Evolutionary conservation across 2,888 invertebrate species (phyloP), one percentile per base, ranked within the genome.

Genomic region (Halocaridina rubra): DNA sequence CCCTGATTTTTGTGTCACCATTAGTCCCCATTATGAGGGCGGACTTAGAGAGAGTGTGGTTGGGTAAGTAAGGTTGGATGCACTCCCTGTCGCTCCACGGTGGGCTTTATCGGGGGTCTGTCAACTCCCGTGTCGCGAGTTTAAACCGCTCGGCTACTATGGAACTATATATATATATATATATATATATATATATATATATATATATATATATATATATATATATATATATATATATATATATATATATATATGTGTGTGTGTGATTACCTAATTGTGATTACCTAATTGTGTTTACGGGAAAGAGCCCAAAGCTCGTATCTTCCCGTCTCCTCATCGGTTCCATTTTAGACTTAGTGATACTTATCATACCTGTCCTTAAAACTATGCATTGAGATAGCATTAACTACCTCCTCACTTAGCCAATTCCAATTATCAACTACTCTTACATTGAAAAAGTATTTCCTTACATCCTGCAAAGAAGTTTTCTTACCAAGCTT

Each of bases 161-260:
- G 7, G 24, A 19, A 16, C n/a, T 24, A 64, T 22, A 10, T 16
- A 64, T 24, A 10, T 22, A 8, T 22, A 24, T n/a, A 10, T 22
- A 5, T 10, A 8, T 19, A 10, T 22, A 71, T 71, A 24, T 8
- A 4, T 22, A 22, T 71, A 71, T 24, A 24, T 71, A 71, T 71
- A 71, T 71, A 71, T 71, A 71, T 71, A 71, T 71, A 71, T 71
- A 71, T 71, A 71, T 71, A 71, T 71, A 71, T 71, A 71, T 71
- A 71, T 71, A 71, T 71, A 71, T 71, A 71, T 71, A 71, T 71
- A 71, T 71, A 71, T 71, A 71, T 71, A 71, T 71, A 71, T 71
- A 71, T 71, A 71, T 71, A 71, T 71, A 71, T 71, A 71, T 71
- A 39, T 39, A 13, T 39, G 39, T 39, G 39, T 39, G 39, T 39